Base-by-base conservation (phyloP, 2,113 vertebrate genomes). In the Gnathonemus echidnorhynchus region DNA sequence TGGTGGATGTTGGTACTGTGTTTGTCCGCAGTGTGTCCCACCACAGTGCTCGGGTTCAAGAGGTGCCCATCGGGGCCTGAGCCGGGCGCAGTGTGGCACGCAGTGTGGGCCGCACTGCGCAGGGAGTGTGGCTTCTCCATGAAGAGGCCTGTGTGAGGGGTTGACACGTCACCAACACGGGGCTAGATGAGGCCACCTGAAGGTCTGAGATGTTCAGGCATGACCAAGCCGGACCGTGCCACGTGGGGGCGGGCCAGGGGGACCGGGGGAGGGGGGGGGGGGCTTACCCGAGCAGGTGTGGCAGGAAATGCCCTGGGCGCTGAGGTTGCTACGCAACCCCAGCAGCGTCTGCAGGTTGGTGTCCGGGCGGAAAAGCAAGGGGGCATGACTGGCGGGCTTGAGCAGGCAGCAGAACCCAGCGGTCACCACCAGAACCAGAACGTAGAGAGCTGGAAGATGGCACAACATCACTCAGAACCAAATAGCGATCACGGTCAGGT, bases 271-370 rank as follows among this genome's bases (percentile, higher is more conserved):
- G 58, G 15, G 17, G 19, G 56, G 7, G 5, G 5, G 21, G 7
- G 7, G 89, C 96, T 96, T 92, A 99, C 98, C 98, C 93, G 98
- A 99, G 93, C 98, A 99, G 94, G 97, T 98, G 91, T 97, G 96
- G 90, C 98, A 99, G 91, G 98, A 97, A 93, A 99, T 97, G 84
- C 98, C 98, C 92, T 99, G 98, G 0, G 98, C 97, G 1, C 98
- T 99, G 90, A 99, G 96, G 95, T 99, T 99, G 95, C 97, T 98
- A 91, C 98, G 97, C 87, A 99, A 97, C 91, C 97, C 97, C 90
- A 99, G 95, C 5, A 99, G 96, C 90, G 97, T 97, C 95, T 99
- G 98, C 89, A 99, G 98, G 95, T 99, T 99, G 24, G 98, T 99
- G 91, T 99, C 97, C 0, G 95, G 97, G 87, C 97, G 95, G 94